A percentile compares a stretch with the other conserved stretches of the same genome.
These are phyloP conservation scores for Cheilosia scutellata DNA, from an alignment of 2,888 invertebrate genomes.

Conservation along the genomic window DNA sequence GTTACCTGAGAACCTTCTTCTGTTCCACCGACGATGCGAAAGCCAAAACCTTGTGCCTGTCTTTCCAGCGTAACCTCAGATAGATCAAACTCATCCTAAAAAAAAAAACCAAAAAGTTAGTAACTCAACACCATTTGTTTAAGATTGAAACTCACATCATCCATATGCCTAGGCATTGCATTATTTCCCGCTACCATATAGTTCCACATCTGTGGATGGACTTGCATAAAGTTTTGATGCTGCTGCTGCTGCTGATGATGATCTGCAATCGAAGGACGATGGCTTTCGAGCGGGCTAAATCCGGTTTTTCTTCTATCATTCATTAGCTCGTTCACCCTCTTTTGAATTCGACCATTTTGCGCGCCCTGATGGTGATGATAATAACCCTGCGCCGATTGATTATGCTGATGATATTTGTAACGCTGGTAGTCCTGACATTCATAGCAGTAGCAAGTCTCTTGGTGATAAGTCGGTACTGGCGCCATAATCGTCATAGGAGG, in stretches of 20 bases:
- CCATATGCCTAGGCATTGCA: conserved; percentile 48
- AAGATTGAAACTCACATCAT: conserved; percentile 50
- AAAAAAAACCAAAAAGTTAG: conserved; percentile 6
- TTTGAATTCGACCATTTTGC: conserved; percentile 82
- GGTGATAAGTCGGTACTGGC: conserved; percentile 80
- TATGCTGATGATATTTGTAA: conserved; percentile 79
- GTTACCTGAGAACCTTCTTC: conserved; percentile 99
- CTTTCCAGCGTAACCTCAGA: conserved; percentile 90
- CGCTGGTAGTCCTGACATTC: conserved; percentile 82
- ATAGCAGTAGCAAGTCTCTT: conserved; percentile 83
- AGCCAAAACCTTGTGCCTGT: conserved; percentile 98
- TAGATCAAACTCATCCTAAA: conserved; percentile 80
- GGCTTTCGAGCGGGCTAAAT: conserved; percentile 82
- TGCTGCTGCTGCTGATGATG: conserved; percentile 63
- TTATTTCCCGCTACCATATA: conserved; percentile 66
- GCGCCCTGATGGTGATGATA: conserved; percentile 77
- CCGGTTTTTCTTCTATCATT: conserved; percentile 82
- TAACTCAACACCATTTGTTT: neutral
- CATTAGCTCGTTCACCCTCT: conserved; percentile 82
- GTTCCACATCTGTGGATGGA: conserved; percentile 60
- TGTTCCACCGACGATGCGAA: conserved; percentile 98
- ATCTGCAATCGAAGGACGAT: conserved; percentile 68
- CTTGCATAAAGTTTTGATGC: conserved; percentile 60
- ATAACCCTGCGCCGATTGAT: conserved; percentile 56
- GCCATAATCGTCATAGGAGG: conserved; percentile 77